phyloP scores from a whole-genome alignment of 2,113 vertebrate species.

The Strix aluco region DNA sequence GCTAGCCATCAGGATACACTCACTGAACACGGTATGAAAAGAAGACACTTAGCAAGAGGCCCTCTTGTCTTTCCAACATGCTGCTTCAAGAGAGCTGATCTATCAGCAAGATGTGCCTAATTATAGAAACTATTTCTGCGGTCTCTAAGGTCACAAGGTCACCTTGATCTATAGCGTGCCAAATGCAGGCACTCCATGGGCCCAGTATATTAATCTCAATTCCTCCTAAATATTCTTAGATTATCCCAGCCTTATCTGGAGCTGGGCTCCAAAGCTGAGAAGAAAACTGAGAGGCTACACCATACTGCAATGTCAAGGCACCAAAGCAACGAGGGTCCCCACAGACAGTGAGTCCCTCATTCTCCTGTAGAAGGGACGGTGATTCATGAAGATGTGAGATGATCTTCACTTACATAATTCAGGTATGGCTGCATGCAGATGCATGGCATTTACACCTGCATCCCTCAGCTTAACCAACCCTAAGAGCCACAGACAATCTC shows the following conservation, averaged over 20 bases:
- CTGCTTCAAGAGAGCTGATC: background rate
- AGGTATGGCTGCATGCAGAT: background rate
- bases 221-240: background rate
- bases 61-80: background rate
- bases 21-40: background rate
- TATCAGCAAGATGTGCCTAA: background rate
- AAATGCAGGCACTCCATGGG: background rate
- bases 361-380: background rate
- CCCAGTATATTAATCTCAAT: background rate
- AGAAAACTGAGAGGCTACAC: background rate
- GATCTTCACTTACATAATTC: background rate
- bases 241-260: background rate
- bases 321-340: rapidly evolving
- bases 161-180: background rate
- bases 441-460: background rate
- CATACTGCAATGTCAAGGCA: background rate
- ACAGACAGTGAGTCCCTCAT: rapidly evolving
- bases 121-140: rapidly evolving
- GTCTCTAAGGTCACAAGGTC: background rate
- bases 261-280: background rate
- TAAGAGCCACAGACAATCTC: background rate
- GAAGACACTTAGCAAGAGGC: background rate
- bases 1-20: background rate
- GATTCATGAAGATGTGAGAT: background rate
- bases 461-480: background rate